Evolutionary conservation across 2,888 invertebrate genomes (phyloP).

Genomic region (Apodemia mormo): DNA sequence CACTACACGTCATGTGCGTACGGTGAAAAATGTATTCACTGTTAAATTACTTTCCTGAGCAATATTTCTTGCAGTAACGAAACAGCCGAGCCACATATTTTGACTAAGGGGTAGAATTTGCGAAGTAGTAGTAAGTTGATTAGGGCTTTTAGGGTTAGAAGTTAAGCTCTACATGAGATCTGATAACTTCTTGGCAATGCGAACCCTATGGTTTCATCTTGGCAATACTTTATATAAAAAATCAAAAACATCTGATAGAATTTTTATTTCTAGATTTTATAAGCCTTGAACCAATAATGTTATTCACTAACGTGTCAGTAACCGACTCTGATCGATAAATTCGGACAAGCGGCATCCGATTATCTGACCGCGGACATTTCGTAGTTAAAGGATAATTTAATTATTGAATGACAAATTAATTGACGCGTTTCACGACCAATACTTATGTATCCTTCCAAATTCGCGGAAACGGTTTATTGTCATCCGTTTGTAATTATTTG

Average conservation of each 20-base stretch:
- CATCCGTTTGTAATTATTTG: not conserved
- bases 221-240: no score
- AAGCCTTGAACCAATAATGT: not conserved
- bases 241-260: not conserved
- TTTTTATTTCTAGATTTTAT: not conserved
- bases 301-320: not conserved
- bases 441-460: not conserved
- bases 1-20: no score
- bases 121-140: no score
- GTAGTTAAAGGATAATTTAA: slow-evolving; percentile 9
- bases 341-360: not conserved
- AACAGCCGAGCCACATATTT: no score
- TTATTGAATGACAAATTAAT: slow-evolving; percentile 11
- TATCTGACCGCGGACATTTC: slow-evolving; percentile 13
- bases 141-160: no score
- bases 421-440: slow-evolving; percentile 1
- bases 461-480: not conserved
- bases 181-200: no score
- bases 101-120: no score
- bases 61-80: no score
- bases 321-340: slow-evolving; percentile 6
- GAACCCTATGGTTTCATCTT: no score
- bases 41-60: no score
- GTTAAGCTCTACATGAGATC: no score
- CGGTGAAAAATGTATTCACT: no score